Base-by-base conservation (phyloP, 92 coral and sea anemone genomes). In the Nematostella vectensis region DNA sequence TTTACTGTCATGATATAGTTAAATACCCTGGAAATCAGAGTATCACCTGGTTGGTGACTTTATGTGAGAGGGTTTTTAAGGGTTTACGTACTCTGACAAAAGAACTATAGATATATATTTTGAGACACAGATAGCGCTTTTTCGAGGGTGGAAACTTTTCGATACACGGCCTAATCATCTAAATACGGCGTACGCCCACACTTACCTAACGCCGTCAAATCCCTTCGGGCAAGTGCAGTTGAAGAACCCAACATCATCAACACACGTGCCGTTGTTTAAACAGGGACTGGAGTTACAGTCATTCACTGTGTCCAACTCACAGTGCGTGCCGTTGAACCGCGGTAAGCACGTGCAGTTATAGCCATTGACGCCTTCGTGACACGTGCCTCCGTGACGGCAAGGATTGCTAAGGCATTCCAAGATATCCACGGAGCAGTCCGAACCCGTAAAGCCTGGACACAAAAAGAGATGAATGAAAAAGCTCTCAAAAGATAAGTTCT, bases 181-280 rank as follows among this genome's bases (percentile, higher is more conserved):
- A n/a, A n/a, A n/a, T n/a, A n/a, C n/a, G n/a, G n/a, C n/a, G n/a
- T n/a, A n/a, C n/a, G n/a, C n/a, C n/a, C n/a, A n/a, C n/a, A 20
- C 27, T 48, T 30, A 58, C 70, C 74, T 59, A 57, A 24, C 61
- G 42, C 94, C 94, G 29, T 36, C 42, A 53, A 17, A 84, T 52
- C 87, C 94, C 47, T 51, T 49, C 4, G 42, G 50, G 36, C 94
- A 84, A 22, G 68, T 63, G 44, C 94, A 84, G 57, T 75, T 69
- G 55, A 78, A 84, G 20, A 67, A 65, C 51, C 77, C 70, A 9
- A 84, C 54, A 19, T 49, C 70, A 61, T 84, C 83, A 8, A 18
- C 54, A 53, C 94, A 84, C 27, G 78, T 65, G 27, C 71, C 94
- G 47, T 59, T 67, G 61, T 84, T 69, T 38, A 39, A 19, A 58